Evolutionary conservation across 2,113 vertebrate species (phyloP), one percentile per base, ranked within the genome.

Genomic region (Entomyzon cyanotis): DNA sequence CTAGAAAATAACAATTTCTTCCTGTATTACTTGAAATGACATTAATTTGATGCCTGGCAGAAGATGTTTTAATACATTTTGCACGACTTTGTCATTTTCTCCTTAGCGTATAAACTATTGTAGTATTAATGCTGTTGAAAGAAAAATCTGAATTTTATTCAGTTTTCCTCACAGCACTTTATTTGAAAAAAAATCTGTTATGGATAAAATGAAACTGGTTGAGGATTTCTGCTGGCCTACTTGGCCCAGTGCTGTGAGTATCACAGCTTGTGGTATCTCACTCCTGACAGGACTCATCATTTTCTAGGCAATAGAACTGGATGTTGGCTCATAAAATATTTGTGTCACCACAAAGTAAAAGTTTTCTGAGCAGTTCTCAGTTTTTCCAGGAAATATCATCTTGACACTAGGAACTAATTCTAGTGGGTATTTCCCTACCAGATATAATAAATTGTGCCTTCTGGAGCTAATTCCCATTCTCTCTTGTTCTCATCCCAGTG

Each of bases 401-500:
- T 47, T 65, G 41, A 31, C 9, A 3, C 31, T 73, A 28, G 33
- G 31, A 92, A 33, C 17, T n/a, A 77, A 50, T 63, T 77, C n/a
- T 47, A 47, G 25, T 42, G 44, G 39, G 47, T 44, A 82, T 14
- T 74, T 78, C 37, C 33, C 25, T 86, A 15, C 27, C 28, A 42
- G 22, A 33, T 59, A 14, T 4, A n/a, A 0, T 7, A 44, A 69
- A 0, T 33, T 63, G 11, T 10, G 2, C 31, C 37, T 71, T 87
- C 47, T 84, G 59, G 33, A 82, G 18, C 17, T 92, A 44, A 86
- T 67, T 67, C 24, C 52, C 73, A 1, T 63, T 84, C 31, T 76
- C 37, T 91, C 39, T 76, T 49, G 12, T 52, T 75, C 52, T 67
- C 35, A 76, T 89, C 44, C 39, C 79, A 99, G 99, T 92, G 99